Evolutionary conservation across 1,140 invertebrate genomes (phyloP).

Genomic region (Bombus superbus): DNA sequence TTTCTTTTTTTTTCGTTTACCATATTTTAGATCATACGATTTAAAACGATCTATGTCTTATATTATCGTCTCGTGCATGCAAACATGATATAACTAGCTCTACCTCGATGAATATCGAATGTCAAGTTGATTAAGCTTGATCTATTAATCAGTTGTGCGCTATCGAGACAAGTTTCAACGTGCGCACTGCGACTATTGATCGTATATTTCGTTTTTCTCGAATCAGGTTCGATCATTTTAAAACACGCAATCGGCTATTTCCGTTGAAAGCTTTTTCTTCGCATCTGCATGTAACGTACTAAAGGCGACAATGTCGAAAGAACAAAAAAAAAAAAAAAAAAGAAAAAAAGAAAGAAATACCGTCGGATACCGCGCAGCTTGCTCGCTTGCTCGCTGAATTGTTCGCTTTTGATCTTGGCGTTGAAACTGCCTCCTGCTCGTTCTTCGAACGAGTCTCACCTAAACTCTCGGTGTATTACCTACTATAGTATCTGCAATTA

Average conservation of each 20-base stretch:
- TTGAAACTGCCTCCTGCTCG: slow-evolving; percentile 26
- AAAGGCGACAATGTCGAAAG: not conserved
- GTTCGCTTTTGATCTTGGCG: not conserved
- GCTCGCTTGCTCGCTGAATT: slow-evolving; percentile 11
- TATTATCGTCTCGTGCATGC: not conserved
- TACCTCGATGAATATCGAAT: not conserved
- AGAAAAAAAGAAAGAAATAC: not conserved
- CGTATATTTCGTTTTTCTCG: not conserved
- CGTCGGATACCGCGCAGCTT: not conserved
- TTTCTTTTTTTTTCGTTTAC: not conserved
- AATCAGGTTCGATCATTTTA: not conserved
- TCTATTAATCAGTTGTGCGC: not conserved
- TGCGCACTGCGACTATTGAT: not conserved
- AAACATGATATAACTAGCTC: not conserved
- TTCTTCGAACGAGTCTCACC: slow-evolving; percentile 29
- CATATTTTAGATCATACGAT: not conserved
- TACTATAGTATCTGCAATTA: not conserved
- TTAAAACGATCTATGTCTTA: not conserved
- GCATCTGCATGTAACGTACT: not conserved
- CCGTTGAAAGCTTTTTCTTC: not conserved
- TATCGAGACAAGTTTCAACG: not conserved
- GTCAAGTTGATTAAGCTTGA: not conserved
- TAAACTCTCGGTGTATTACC: not conserved
- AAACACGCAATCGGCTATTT: not conserved
- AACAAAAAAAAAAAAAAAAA: not conserved